Base-by-base conservation (phyloP, 2,113 vertebrate species). In the Python bivittatus region DNA sequence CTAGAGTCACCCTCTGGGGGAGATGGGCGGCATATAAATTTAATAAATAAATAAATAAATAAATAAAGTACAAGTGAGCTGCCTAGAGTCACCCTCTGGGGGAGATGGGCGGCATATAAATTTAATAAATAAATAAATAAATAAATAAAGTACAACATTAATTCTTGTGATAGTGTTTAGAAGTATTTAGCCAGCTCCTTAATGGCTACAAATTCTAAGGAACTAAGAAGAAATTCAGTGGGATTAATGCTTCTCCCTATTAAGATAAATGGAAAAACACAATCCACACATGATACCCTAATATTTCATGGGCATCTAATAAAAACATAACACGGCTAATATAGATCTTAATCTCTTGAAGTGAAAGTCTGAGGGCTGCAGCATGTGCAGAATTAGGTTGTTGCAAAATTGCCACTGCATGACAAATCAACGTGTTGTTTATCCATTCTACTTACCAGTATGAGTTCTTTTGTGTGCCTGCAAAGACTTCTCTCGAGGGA, bases 381-480 rank as follows among this genome's bases (percentile, higher is more conserved):
- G 33, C 17, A 27, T 44, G 44, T 44, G 13, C 29, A 17, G 7
- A 22, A 42, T 17, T 42, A 79, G 8, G 17, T 22, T 79, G 33
- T 42, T 38, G 72, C 56, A 57, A 20, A 57, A 57, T 57, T 57
- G 56, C 56, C 56, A 57, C 17, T 57, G 56, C 72, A 42, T 9
- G 72, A 79, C 2, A 13, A 89, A 33, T 64, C 15, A 52, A n/a
- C 23, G n/a, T 15, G 6, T 13, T 90, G 27, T 58, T 86, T 23
- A 54, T 22, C 15, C 48, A 54, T n/a, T 44, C n/a, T 4, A 29
- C 97, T 97, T 96, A 99, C 99, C 99, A 0, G 99, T 99, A 94
- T 99, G 99, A 86, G 99, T 99, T 93, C 99, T 98, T 95, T 99
- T 99, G 95, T 99, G 99, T 23, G 99, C 99, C 96, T 99, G 99